Evolutionary conservation across 2,113 vertebrate genomes (phyloP), one percentile per base, ranked within the genome.

Genomic region (Prinia subflava): DNA sequence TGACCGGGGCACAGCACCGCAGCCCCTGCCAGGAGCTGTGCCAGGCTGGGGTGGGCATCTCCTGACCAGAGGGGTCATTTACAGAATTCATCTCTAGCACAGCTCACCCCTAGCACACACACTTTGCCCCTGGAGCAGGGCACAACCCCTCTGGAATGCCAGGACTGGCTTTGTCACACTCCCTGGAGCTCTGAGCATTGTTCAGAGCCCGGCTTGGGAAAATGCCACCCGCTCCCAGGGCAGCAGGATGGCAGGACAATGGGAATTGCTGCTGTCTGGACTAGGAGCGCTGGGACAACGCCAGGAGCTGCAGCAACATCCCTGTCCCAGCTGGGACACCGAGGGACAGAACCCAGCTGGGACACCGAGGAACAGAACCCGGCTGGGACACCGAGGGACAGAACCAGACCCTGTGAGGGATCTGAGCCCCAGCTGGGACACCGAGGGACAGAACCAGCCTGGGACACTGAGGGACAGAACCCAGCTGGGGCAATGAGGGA

Each of bases 81-180:
- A n/a, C n/a, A n/a, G n/a, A n/a, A n/a, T n/a, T n/a, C n/a, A n/a
- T n/a, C n/a, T n/a, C n/a, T 39, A 42, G 15, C 42, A 42, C 13
- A 42, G 42, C 42, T 42, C 42, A 44, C 15, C 42, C 16, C 42
- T 44, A 16, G 15, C 42, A 44, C 42, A 44, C 6, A 44, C 42
- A 7, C 21, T 35, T 3, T 13, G 69, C 78, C 60, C 23, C 92
- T 13, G 74, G 22, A 57, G 88, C 67, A 39, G 47, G 55, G 60
- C 78, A 23, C 22, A 3, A 0, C 3, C 59, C 59, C 2, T 9
- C 62, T 27, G 57, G 41, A 53, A 71, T 44, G 53, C 28, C 44
- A 1, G 0, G 1, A 13, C 30, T 76, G 19, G 10, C 62, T 46
- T 31, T 17, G 23, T 3, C 67, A 31, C 59, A 2, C 11, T 0